These are phyloP conservation scores for Peromyscus leucopus DNA, from an alignment of 2,113 vertebrate genomes.

Conservation along the genomic window DNA sequence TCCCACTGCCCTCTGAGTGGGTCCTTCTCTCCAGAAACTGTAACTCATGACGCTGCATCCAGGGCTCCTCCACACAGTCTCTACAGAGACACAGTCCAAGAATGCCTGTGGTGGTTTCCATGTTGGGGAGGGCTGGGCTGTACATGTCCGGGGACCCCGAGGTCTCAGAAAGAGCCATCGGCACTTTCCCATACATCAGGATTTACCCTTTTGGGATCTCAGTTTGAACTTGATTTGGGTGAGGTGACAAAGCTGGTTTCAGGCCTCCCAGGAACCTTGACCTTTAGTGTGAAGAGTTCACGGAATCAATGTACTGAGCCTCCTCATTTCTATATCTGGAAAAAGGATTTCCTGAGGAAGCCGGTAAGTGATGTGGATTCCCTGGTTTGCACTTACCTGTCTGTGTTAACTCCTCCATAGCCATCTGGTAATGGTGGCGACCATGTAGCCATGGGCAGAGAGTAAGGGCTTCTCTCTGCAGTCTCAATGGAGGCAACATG, in stretches of 20 bases:
- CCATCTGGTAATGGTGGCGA: neutral
- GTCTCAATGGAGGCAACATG: neutral
- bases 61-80: neutral
- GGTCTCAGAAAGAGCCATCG: rapidly evolving
- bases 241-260: neutral
- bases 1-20: no score
- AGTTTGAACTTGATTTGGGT: neutral
- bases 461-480: neutral
- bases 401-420: neutral
- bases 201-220: neutral
- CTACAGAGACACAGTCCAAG: neutral
- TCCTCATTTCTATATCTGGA: neutral
- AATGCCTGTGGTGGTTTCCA: rapidly evolving
- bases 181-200: neutral
- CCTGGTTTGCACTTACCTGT: neutral
- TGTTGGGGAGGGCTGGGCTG: neutral
- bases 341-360: rapidly evolving
- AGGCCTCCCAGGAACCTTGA: neutral
- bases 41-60: rapidly evolving
- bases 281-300: neutral
- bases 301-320: neutral
- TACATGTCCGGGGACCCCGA: neutral
- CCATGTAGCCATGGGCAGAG: no score
- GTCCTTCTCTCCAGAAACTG: rapidly evolving
- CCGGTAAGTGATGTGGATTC: rapidly evolving